These are phyloP conservation scores for Phengaris arion DNA, from an alignment of 2,888 invertebrate species.

Conservation along the genomic window DNA sequence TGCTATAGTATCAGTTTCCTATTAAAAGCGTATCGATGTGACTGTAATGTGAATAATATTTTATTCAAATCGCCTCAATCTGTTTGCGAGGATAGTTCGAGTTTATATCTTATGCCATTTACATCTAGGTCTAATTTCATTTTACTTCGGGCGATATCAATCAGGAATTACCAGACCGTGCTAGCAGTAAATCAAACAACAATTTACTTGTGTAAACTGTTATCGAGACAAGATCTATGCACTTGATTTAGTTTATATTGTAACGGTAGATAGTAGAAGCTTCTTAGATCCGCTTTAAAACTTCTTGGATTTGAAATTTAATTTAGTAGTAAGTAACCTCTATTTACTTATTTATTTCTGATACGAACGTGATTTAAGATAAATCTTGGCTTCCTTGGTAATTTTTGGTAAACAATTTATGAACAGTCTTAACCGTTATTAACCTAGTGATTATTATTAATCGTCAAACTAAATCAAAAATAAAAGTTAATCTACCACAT, in stretches of 20 bases:
- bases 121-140: conserved; percentile 4
- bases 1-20: not conserved
- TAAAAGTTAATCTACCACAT: no score
- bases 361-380: not conserved
- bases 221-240: conserved; percentile 24
- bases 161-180: conserved; percentile 26
- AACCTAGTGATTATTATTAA: no score
- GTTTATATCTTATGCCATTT: conserved; percentile 1
- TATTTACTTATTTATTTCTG: not conserved
- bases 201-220: conserved; percentile 29
- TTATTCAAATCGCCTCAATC: conserved; percentile 12
- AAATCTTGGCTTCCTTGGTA: not conserved
- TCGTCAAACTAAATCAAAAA: no score
- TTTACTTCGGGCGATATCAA: not conserved
- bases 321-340: not conserved
- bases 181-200: conserved; percentile 26
- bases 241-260: conserved; percentile 17
- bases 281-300: conserved; percentile 5
- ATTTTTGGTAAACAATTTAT: not conserved
- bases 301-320: conserved; percentile 7
- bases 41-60: conserved; percentile 18
- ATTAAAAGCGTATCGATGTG: conserved; percentile 19
- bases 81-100: not conserved
- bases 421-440: no score
- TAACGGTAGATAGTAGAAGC: not conserved